phyloP scores from a whole-genome alignment of 2,888 invertebrate genomes.

The Crioceris asparagi region DNA sequence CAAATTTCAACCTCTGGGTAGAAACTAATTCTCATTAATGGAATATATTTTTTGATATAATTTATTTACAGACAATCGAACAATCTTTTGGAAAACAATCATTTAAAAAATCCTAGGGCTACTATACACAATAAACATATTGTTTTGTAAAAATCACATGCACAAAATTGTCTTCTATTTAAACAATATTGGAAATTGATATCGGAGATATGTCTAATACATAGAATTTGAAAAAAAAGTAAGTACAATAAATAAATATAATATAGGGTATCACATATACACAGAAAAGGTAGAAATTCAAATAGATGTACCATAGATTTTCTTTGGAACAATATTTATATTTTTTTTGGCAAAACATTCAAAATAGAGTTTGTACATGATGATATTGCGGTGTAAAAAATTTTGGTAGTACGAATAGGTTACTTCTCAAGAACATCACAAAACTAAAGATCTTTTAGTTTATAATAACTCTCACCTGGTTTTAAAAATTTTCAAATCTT shows the following conservation, averaged over 20 bases:
- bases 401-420: too few species aligned
- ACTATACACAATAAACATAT: slow-evolving; percentile 33
- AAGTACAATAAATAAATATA: slow-evolving; percentile 12
- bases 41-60: too few species aligned
- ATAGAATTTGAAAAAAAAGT: slow-evolving; percentile 10
- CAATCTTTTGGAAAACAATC: slow-evolving; percentile 25
- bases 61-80: slow-evolving; percentile 35
- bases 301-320: slow-evolving; percentile 13
- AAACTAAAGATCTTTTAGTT: too few species aligned
- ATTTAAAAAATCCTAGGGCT: slow-evolving; percentile 30
- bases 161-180: slow-evolving; percentile 22
- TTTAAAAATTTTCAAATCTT: too few species aligned
- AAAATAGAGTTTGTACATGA: too few species aligned
- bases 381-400: too few species aligned
- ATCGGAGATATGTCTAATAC: slow-evolving; percentile 18
- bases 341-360: slow-evolving; percentile 10
- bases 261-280: slow-evolving; percentile 20
- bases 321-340: slow-evolving; percentile 16
- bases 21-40: too few species aligned
- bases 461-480: too few species aligned
- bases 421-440: too few species aligned
- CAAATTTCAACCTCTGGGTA: too few species aligned
- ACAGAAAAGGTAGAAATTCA: slow-evolving; percentile 13
- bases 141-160: slow-evolving; percentile 34
- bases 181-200: slow-evolving; percentile 12